Conservation (phyloP, 2,797 vertebrate species). For the Microchirus variegatus region DNA sequence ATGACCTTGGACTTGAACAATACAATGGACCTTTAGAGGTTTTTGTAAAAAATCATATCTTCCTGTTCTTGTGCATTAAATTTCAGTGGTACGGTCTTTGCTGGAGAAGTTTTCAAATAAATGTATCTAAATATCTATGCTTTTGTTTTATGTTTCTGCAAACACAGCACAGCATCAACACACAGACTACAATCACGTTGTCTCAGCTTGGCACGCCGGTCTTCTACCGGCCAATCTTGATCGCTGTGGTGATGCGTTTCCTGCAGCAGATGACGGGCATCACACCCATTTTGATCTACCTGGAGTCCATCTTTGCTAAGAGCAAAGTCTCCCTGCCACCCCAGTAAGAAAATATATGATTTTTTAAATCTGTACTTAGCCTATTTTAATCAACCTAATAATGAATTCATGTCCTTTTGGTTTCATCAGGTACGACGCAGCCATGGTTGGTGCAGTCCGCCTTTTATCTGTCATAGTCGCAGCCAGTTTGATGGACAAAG, state of each 20-base stretch:
- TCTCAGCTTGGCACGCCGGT: conserved; percentile 81
- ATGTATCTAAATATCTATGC: no score
- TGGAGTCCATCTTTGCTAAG: conserved; percentile 76
- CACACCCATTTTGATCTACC: conserved; percentile 85
- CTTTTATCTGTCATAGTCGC: conserved; percentile 75
- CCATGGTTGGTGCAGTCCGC: conserved; percentile 74
- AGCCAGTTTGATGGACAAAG: conserved; percentile 81
- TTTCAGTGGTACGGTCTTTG: no score
- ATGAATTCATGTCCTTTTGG: not conserved
- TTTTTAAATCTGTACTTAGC: not conserved
- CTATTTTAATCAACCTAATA: not conserved
- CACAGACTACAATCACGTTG: conserved; percentile 74
- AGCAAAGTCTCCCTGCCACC: conserved; percentile 63
- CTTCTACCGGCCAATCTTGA: conserved; percentile 87
- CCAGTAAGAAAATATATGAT: not conserved
- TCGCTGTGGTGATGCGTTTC: conserved; percentile 89
- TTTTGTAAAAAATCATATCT: no score
- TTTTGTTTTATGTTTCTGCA: conserved; percentile 22
- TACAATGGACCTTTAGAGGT: no score
- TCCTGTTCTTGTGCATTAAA: no score
- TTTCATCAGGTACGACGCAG: conserved; percentile 68
- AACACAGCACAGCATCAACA: conserved; percentile 67
- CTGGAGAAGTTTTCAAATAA: no score
- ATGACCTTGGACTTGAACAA: no score
- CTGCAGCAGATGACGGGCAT: conserved; percentile 95